Evolutionary conservation across 1,140 invertebrate genomes (phyloP).

Genomic region (Dreissena polymorpha): DNA sequence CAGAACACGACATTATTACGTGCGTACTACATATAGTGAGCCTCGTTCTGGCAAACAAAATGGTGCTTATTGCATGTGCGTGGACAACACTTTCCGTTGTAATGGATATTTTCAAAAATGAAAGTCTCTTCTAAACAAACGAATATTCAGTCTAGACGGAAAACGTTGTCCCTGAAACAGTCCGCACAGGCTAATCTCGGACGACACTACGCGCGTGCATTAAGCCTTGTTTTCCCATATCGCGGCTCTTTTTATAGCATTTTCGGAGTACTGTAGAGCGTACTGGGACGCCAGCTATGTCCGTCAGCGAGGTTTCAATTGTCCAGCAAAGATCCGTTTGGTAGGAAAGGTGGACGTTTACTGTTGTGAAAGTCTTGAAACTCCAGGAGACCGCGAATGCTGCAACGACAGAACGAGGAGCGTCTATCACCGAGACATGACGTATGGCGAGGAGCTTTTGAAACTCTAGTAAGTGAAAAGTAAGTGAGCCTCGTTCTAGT

Average conservation of each 20-base stretch:
- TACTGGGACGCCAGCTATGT: conserved; percentile 17
- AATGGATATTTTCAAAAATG: no score
- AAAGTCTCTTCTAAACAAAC: no score
- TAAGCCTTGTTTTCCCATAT: no score
- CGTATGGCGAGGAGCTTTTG: conserved; percentile 22
- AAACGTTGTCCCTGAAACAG: no score
- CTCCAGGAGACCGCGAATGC: conserved; percentile 1
- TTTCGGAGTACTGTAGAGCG: conserved; percentile 12
- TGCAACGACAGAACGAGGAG: conserved; percentile 34
- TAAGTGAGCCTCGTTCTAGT: not conserved
- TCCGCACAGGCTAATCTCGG: no score
- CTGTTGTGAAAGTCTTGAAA: conserved; percentile 20
- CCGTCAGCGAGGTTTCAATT: conserved; percentile 1
- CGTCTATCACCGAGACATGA: conserved; percentile 1
- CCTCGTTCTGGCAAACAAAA: no score
- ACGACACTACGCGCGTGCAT: no score
- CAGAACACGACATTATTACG: no score
- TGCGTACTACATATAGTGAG: no score
- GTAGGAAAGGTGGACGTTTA: conserved; percentile 30
- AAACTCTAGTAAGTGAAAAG: conserved; percentile 17
- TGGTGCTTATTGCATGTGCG: no score
- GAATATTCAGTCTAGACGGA: no score
- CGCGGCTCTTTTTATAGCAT: not conserved
- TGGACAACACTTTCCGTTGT: no score
- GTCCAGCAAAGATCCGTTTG: conserved; percentile 13